Evolutionary conservation across 1,140 invertebrate species (phyloP), one percentile per base, ranked within the genome.

Genomic region (Zaprionus ornatus): DNA sequence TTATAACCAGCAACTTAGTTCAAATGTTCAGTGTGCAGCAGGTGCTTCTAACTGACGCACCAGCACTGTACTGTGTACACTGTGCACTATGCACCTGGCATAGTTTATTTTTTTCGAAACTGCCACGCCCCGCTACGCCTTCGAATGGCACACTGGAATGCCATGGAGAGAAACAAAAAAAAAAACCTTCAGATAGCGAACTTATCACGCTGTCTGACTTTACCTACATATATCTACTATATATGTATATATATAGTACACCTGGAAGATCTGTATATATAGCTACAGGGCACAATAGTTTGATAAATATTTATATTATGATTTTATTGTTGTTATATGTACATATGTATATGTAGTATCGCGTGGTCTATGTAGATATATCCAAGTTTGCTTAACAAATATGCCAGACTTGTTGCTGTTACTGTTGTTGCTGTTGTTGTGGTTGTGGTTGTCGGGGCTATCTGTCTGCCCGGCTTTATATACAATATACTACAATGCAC

Each of bases 231-330:
- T 25, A 45, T 27, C n/a, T 42, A 48, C 3, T 7, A n/a, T 78
- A 45, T 62, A 67, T 59, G n/a, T n/a, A 35, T 35, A 55, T 50
- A 42, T 25, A 65, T 15, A 61, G 40, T 45, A 45, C 40, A 17
- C 40, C 40, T 48, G 35, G 23, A 56, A 21, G 45, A 50, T 50
- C 45, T 23, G 45, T 17, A n/a, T 50, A n/a, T 50, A 50, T 50
- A n/a, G 45, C 19, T 32, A 50, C 23, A 21, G 23, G 35, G 21
- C 50, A 59, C 27, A 57, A 55, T 55, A 54, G 57, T 63, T 54
- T 70, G 54, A 70, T 60, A 65, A 61, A 75, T 75, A 70, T 78
- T 75, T 78, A 64, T 48, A 70, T 48, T 75, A 61, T 64, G 60
- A 60, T 62, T 74, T 74, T 78, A 74, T 64, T 74, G 27, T 42